Evolutionary conservation across 2,888 invertebrate genomes (phyloP).

Genomic region (Pandemis cinnamomeana): DNA sequence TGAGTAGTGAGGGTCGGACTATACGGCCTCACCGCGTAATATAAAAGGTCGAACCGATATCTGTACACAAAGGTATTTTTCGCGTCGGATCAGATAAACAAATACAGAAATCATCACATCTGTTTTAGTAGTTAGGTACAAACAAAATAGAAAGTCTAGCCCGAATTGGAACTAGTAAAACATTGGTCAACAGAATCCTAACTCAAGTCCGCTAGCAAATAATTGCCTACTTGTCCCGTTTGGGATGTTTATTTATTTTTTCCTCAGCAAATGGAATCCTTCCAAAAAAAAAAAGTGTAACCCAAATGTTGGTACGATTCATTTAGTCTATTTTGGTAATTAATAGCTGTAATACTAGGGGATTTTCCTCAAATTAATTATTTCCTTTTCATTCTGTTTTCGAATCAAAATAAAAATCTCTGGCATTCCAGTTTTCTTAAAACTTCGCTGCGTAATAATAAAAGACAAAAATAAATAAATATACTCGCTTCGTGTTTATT

Average conservation of each 20-base stretch:
- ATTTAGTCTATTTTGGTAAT: not conserved
- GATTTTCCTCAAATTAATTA: not conserved
- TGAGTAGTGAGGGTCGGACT: no score
- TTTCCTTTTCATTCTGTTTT: no score
- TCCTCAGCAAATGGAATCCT: slow-evolving; percentile 15
- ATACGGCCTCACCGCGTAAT: no score
- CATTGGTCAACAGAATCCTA: slow-evolving; percentile 10
- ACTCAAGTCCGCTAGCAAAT: slow-evolving; percentile 22
- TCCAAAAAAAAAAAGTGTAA: slow-evolving; percentile 3
- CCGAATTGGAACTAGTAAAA: slow-evolving; percentile 22
- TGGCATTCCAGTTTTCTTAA: not conserved
- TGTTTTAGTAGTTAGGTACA: not conserved
- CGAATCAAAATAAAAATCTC: no score
- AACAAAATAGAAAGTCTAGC: slow-evolving; percentile 22
- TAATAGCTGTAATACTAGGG: not conserved
- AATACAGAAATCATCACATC: not conserved
- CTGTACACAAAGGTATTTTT: not conserved
- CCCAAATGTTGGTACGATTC: not conserved
- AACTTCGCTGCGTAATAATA: no score
- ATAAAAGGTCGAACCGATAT: no score
- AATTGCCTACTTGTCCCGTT: slow-evolving; percentile 17
- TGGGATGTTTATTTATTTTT: slow-evolving; percentile 31
- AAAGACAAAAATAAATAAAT: no score
- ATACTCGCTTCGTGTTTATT: no score
- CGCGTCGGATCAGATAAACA: not conserved